Conservation (phyloP, 2,113 vertebrate species). For the Sula dactylatra region DNA sequence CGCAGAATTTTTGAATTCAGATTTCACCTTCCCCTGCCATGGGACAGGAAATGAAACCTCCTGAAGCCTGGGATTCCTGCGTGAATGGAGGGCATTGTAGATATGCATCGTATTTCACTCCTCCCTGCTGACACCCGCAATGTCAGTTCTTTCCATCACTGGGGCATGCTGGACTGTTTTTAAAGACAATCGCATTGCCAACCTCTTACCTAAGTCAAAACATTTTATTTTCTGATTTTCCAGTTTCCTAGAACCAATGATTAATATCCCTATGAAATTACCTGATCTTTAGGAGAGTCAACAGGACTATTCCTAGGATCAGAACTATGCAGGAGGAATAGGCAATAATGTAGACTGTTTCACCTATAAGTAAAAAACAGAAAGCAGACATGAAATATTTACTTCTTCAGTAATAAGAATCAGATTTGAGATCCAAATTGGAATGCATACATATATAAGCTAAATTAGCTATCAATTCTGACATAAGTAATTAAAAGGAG, state of each 20-base stretch:
- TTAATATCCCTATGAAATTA: constrained; percentile 55
- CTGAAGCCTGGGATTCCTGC: constrained; percentile 21
- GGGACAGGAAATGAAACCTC: constrained; percentile 65
- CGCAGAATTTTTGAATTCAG: constrained; percentile 41
- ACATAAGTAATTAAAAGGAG: not conserved
- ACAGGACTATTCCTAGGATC: constrained; percentile 72
- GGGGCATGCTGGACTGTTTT: not conserved
- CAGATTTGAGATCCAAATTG: not conserved
- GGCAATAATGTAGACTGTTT: constrained; percentile 70
- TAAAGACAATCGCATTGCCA: not conserved
- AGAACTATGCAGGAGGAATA: constrained; percentile 73
- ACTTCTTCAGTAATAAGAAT: not conserved
- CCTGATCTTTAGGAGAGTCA: constrained; percentile 79
- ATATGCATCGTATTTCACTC: not conserved
- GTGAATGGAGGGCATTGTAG: constrained; percentile 56
- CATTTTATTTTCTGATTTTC: constrained; percentile 15
- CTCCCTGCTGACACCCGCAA: not conserved
- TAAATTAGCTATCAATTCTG: not conserved
- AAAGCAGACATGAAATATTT: not conserved
- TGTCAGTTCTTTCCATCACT: constrained; percentile 23
- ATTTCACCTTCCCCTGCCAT: constrained; percentile 53
- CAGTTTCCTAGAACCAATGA: not conserved
- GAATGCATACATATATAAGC: not conserved
- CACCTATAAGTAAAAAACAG: constrained; percentile 72
- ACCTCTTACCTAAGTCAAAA: constrained; percentile 9